phyloP scores from a whole-genome alignment of 2,888 invertebrate genomes.

The Laothoe populi region DNA sequence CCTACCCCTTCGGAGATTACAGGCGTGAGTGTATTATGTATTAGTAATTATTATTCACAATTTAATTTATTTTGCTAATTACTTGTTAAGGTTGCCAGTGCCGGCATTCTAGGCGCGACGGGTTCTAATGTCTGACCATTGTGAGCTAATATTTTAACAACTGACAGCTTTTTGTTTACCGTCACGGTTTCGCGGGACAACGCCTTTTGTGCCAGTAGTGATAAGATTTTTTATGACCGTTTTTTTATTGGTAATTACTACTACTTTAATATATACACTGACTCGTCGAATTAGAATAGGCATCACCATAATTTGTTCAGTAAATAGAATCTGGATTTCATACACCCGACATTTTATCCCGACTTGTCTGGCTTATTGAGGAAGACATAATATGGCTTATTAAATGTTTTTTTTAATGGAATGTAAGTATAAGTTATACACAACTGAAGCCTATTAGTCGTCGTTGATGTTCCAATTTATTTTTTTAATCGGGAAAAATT shows the following conservation, averaged over 20 bases:
- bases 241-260: not conserved
- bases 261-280: not conserved
- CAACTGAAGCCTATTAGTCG: too few species aligned
- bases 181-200: slow-evolving; percentile 10
- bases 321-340: not conserved
- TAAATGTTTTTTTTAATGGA: too few species aligned
- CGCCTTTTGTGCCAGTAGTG: slow-evolving; percentile 1
- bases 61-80: slow-evolving; percentile 3
- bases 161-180: slow-evolving; percentile 11
- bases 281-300: not conserved
- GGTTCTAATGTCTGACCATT: not conserved
- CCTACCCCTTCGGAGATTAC: too few species aligned
- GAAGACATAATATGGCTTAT: too few species aligned
- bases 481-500: too few species aligned
- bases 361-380: too few species aligned
- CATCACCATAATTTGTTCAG: not conserved
- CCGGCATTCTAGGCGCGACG: slow-evolving; percentile 11
- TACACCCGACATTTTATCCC: not conserved
- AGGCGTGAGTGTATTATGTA: not conserved
- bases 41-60: too few species aligned
- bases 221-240: not conserved
- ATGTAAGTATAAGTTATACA: too few species aligned
- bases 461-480: too few species aligned
- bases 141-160: slow-evolving; percentile 1
- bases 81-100: not conserved